These are phyloP conservation scores for Apteryx mantelli DNA, from an alignment of 2,113 vertebrate genomes.

Conservation along the genomic window DNA sequence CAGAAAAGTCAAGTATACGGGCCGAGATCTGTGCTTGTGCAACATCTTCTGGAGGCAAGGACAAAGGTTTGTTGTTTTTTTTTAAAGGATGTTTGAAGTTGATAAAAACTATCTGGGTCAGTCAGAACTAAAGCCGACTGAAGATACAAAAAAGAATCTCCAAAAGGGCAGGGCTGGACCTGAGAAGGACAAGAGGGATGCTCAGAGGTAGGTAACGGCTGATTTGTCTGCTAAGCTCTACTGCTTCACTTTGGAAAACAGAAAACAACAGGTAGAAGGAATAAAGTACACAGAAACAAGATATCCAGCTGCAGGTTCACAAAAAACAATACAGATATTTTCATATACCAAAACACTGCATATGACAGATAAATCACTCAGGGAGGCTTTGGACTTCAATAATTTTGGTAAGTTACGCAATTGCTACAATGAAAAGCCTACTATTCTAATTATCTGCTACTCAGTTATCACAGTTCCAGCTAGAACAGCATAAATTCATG, in stretches of 20 bases:
- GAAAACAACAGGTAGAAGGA: neutral
- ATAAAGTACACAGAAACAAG: neutral
- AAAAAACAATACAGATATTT: neutral
- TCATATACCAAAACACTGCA: neutral
- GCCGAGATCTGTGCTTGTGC: neutral
- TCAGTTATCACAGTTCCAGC: neutral
- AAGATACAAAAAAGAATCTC: neutral
- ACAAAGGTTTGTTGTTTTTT: neutral
- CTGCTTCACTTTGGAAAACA: neutral
- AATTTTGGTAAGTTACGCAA: neutral
- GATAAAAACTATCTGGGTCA: neutral
- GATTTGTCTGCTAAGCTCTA: neutral
- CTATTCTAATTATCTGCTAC: neutral
- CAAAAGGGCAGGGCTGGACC: neutral
- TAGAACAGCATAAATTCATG: neutral
- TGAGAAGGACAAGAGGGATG: neutral
- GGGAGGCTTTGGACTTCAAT: neutral
- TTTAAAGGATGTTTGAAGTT: neutral
- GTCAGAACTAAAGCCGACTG: neutral
- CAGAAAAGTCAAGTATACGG: neutral
- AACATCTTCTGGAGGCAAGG: neutral
- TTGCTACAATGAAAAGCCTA: neutral
- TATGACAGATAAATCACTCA: neutral
- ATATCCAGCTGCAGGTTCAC: neutral
- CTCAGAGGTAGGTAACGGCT: neutral